Percentiles rank a stretch among this genome's conserved stretches.
Conservation (phyloP, 2,888 invertebrate genomes). For the Teleogryllus oceanicus region DNA sequence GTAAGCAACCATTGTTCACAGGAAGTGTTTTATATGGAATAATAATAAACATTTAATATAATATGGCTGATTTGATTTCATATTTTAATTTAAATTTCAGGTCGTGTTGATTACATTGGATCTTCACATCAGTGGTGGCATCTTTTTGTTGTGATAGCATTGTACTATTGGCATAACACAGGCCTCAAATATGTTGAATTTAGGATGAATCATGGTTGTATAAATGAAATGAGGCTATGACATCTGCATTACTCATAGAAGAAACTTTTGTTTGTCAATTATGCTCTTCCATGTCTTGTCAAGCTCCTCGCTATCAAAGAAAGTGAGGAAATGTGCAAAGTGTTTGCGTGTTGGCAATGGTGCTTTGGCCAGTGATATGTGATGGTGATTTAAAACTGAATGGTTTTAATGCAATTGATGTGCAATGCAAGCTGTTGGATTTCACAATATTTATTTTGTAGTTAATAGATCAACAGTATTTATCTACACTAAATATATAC, state of each 20-base stretch:
- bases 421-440: slow-evolving; percentile 3
- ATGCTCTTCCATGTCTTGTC: not conserved
- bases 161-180: slow-evolving; percentile 93
- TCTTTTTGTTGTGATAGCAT: slow-evolving; percentile 78
- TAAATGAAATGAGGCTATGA: slow-evolving; percentile 42
- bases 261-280: not conserved
- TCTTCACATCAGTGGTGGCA: slow-evolving; percentile 99
- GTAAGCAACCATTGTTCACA: slow-evolving; percentile 47
- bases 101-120: slow-evolving; percentile 84
- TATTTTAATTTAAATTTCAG: slow-evolving; percentile 40
- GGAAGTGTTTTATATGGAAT: not conserved
- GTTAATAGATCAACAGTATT: not conserved
- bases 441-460: not conserved
- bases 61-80: not conserved
- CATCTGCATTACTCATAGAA: not conserved
- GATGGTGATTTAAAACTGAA: not conserved
- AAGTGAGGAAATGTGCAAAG: not conserved
- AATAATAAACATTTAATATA: not conserved
- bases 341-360: not conserved
- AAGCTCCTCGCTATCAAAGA: not conserved
- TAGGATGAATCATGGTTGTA: slow-evolving; percentile 72
- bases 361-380: not conserved
- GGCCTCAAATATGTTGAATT: slow-evolving; percentile 79
- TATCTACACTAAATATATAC: not conserved
- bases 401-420: not conserved